These are phyloP conservation scores for Pegoplata infirma DNA, from an alignment of 2,888 invertebrate genomes.

Conservation along the genomic window DNA sequence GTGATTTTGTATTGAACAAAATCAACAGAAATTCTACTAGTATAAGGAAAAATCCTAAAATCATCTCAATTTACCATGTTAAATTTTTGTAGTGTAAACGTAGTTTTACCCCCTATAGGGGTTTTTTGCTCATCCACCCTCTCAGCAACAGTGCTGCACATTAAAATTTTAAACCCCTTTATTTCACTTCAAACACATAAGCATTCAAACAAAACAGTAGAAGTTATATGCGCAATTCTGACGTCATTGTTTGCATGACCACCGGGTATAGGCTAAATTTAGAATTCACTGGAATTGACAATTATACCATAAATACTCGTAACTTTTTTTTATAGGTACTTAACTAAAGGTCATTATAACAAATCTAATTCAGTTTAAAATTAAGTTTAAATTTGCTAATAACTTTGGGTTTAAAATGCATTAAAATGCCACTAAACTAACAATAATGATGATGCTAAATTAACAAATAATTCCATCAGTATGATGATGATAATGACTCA, in stretches of 20 bases:
- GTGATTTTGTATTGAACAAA: no score
- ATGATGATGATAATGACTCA: conserved; percentile 30
- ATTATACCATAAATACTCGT: not conserved
- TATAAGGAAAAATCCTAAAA: no score
- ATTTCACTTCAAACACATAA: no score
- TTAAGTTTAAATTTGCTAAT: conserved; percentile 5
- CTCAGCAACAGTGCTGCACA: no score
- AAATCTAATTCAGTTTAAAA: not conserved
- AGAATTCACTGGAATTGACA: conserved; percentile 17
- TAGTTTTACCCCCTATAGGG: no score
- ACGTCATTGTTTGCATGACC: conserved; percentile 2
- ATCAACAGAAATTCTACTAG: no score
- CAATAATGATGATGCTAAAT: not conserved
- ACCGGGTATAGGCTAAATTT: conserved; percentile 1
- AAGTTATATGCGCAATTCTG: not conserved
- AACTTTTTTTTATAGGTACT: no score
- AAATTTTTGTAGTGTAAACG: no score
- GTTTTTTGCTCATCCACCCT: no score
- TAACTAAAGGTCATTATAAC: not conserved
- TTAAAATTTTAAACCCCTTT: no score
- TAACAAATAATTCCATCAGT: not conserved
- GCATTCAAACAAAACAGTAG: not conserved
- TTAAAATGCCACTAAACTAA: not conserved
- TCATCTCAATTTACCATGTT: no score
- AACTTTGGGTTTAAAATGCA: not conserved